Evolutionary conservation across 92 coral and sea anemone genomes (phyloP).

Genomic region (Ricordea florida): DNA sequence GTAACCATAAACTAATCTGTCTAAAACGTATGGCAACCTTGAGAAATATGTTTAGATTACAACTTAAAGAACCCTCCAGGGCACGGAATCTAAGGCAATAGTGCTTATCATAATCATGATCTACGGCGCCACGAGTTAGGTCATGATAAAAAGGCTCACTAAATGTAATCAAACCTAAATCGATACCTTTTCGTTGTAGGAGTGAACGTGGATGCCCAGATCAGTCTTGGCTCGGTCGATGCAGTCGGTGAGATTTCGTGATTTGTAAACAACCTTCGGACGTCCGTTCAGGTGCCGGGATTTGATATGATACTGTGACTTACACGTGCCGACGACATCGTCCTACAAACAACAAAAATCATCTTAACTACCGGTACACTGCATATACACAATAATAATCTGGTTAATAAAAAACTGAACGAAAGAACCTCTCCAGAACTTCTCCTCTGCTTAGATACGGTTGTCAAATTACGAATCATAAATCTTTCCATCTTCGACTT

Average conservation of each 20-base stretch:
- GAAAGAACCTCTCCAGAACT: no score
- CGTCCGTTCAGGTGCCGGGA: conserved; percentile 72
- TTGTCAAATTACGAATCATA: no score
- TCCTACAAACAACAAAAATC: conserved; percentile 57
- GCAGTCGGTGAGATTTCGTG: conserved; percentile 79
- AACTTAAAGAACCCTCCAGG: neutral
- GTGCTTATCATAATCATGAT: no score
- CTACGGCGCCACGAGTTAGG: neutral
- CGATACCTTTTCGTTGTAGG: conserved; percentile 75
- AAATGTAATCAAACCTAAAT: no score
- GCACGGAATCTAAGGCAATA: neutral
- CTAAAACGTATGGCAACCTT: no score
- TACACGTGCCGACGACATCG: conserved; percentile 89
- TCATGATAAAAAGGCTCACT: conserved; percentile 1
- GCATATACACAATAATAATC: no score
- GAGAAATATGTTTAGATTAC: no score
- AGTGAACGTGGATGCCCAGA: conserved; percentile 84
- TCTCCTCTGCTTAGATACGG: no score
- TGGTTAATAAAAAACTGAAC: no score
- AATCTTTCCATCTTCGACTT: no score
- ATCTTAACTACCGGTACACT: no score
- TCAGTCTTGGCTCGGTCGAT: conserved; percentile 80
- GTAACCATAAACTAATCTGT: no score
- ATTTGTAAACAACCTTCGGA: conserved; percentile 72
- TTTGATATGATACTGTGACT: conserved; percentile 62